These are phyloP conservation scores for Entomobrya proxima DNA, from an alignment of 2,888 invertebrate genomes.

Conservation along the genomic window DNA sequence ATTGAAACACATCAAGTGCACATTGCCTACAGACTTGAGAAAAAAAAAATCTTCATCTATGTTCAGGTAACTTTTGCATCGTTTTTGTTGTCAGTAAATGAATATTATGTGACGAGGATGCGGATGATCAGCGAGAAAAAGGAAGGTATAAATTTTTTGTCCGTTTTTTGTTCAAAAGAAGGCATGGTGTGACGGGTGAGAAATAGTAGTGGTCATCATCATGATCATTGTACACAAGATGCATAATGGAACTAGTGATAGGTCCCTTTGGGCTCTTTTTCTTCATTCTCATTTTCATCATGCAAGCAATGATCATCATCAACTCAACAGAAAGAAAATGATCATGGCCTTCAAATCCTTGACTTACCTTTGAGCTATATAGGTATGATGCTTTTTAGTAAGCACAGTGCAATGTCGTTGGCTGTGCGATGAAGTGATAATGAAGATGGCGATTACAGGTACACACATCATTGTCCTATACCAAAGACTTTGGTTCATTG, in stretches of 20 bases:
- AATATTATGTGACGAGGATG: background rate
- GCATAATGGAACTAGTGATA: slow-evolving; percentile 2
- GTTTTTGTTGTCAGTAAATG: background rate
- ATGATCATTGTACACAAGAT: too few relatives aligned
- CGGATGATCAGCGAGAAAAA: background rate
- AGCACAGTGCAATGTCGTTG: background rate
- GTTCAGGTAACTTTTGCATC: slow-evolving; percentile 52
- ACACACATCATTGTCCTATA: too few relatives aligned
- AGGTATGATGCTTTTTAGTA: slow-evolving; percentile 10
- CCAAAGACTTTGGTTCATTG: slow-evolving; percentile 32
- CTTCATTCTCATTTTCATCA: slow-evolving; percentile 47
- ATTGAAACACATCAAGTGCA: background rate
- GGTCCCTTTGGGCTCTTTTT: slow-evolving; percentile 51
- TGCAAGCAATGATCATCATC: slow-evolving; percentile 8
- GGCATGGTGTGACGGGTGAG: slow-evolving; percentile 21
- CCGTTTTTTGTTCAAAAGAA: slow-evolving; percentile 22
- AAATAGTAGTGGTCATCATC: slow-evolving; percentile 23
- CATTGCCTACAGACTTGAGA: background rate
- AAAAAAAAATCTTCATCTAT: background rate
- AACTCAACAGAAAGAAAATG: slow-evolving; percentile 4
- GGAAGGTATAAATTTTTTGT: slow-evolving; percentile 47
- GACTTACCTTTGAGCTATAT: slow-evolving; percentile 46
- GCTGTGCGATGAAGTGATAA: slow-evolving; percentile 17
- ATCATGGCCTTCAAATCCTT: slow-evolving; percentile 64
- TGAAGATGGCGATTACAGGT: slow-evolving; percentile 25